These are phyloP conservation scores for Nycticebus coucang DNA, from an alignment of 2,113 vertebrate genomes.

Conservation along the genomic window DNA sequence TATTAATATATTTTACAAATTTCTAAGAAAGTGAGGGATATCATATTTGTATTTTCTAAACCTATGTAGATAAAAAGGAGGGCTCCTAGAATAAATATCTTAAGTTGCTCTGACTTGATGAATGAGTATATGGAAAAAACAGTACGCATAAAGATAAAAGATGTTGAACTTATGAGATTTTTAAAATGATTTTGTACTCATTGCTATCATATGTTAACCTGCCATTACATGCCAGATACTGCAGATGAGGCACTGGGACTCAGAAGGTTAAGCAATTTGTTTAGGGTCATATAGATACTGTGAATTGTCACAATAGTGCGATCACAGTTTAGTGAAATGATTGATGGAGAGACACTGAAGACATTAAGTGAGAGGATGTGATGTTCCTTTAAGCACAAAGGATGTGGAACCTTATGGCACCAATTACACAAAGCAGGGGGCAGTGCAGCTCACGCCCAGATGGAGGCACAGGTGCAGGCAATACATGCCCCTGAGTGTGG, in stretches of 20 bases:
- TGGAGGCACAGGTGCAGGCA: constrained; percentile 37
- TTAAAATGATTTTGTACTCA: neutral
- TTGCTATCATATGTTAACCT: neutral
- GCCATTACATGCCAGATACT: neutral
- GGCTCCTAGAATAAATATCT: neutral
- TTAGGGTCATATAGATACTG: neutral
- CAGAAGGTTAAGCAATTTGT: constrained; percentile 17
- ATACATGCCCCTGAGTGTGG: neutral
- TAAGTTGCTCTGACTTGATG: neutral
- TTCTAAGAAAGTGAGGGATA: neutral
- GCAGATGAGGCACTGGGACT: neutral
- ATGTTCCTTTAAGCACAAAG: constrained; percentile 54
- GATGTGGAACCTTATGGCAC: constrained; percentile 48
- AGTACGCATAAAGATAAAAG: neutral
- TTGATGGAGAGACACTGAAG: constrained; percentile 40
- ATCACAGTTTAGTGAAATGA: neutral
- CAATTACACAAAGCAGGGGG: constrained; percentile 50
- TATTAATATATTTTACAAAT: neutral
- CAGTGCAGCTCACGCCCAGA: neutral
- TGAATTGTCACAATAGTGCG: neutral
- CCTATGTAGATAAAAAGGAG: neutral
- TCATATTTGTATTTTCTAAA: neutral
- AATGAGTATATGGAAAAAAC: neutral
- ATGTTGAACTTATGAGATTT: neutral
- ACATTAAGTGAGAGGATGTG: constrained; percentile 42